These are phyloP conservation scores for Girardia tigrina DNA, from an alignment of 2,888 invertebrate species.

Conservation along the genomic window DNA sequence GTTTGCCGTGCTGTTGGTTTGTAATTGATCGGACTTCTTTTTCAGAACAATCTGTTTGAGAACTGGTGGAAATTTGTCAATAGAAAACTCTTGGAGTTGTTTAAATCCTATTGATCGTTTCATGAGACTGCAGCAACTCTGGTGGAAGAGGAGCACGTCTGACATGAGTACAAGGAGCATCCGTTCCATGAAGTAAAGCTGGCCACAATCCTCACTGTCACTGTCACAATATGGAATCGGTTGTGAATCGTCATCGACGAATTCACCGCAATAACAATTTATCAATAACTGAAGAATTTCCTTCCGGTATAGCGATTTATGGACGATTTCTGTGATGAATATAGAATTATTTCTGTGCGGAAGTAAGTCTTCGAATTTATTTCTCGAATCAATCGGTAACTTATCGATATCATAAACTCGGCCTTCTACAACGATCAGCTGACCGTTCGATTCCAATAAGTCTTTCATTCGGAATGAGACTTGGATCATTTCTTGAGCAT, in stretches of 20 bases:
- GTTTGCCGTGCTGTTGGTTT: not conserved
- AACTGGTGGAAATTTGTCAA: not conserved
- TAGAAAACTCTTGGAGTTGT: not conserved
- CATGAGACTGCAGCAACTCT: not conserved
- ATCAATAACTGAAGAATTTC: not conserved
- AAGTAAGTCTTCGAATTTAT: not conserved
- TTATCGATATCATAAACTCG: not conserved
- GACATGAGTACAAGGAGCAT: not conserved
- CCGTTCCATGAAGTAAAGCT: not conserved
- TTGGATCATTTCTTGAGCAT: not conserved
- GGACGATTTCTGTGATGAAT: not conserved
- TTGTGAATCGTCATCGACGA: not conserved
- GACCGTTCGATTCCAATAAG: not conserved
- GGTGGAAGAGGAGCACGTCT: not conserved
- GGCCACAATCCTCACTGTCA: not conserved
- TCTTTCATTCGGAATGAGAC: not conserved
- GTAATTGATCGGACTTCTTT: not conserved
- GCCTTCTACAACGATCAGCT: not conserved
- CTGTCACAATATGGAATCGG: not conserved
- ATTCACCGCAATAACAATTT: not conserved
- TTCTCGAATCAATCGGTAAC: not conserved
- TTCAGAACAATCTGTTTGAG: not conserved
- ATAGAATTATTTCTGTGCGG: not conserved
- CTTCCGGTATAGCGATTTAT: not conserved
- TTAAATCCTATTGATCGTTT: not conserved